Conservation (phyloP, 2,797 vertebrate genomes). For the Toxotes lorentzi region DNA sequence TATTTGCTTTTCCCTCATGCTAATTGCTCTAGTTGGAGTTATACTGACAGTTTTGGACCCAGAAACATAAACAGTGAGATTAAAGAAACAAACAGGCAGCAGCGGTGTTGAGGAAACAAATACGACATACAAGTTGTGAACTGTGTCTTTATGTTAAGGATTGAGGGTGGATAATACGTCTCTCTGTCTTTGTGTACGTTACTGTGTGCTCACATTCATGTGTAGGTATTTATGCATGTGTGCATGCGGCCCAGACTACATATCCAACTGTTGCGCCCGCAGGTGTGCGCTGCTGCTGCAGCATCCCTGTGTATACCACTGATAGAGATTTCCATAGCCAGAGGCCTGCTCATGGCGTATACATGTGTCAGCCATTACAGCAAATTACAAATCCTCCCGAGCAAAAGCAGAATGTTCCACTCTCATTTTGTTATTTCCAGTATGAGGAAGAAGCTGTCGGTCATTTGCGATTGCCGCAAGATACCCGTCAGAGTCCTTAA, state of each 20-base stretch:
- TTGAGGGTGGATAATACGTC: constrained; percentile 10
- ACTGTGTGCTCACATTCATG: constrained; percentile 9
- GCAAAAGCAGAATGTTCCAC: constrained; percentile 74
- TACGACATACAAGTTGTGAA: constrained; percentile 55
- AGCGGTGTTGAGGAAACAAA: constrained; percentile 59
- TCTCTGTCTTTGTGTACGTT: constrained; percentile 29
- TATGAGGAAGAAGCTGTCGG: constrained; percentile 69
- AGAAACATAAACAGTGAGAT: constrained; percentile 76
- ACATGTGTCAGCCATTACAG: constrained; percentile 85
- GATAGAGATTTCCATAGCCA: constrained; percentile 70
- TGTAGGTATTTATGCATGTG: constrained; percentile 24
- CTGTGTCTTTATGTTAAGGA: constrained; percentile 18
- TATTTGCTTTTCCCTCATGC: constrained; percentile 72
- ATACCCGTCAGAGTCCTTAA: constrained; percentile 50
- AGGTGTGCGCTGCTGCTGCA: constrained; percentile 56
- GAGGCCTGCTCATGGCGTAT: constrained; percentile 63
- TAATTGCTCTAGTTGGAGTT: constrained; percentile 72
- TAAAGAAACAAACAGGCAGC: constrained; percentile 73
- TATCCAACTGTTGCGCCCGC: constrained; percentile 45
- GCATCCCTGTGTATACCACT: constrained; percentile 45
- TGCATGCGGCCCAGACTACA: constrained; percentile 32
- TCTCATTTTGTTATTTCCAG: constrained; percentile 81
- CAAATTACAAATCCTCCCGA: constrained; percentile 80
- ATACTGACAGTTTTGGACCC: constrained; percentile 69
- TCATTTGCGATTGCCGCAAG: constrained; percentile 69